These are phyloP conservation scores for Phragmatobia fuliginosa DNA, from an alignment of 2,888 invertebrate genomes.

Conservation along the genomic window DNA sequence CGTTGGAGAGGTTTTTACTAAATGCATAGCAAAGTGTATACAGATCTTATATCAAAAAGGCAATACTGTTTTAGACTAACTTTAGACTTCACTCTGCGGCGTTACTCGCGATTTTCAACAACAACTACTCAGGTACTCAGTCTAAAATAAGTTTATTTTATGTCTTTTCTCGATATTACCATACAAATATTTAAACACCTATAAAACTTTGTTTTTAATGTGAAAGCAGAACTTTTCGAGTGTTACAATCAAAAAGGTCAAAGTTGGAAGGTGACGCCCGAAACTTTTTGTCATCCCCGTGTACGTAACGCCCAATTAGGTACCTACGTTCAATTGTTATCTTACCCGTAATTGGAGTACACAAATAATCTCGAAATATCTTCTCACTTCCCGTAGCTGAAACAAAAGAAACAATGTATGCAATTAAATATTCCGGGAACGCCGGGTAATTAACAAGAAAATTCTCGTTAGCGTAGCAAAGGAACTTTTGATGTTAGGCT, in stretches of 20 bases:
- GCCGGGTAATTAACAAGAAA: slow-evolving; percentile 82
- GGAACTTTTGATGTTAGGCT: slow-evolving; percentile 83
- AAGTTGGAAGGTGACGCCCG: slow-evolving; percentile 14
- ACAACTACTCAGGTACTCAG: too few species aligned
- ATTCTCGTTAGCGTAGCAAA: slow-evolving; percentile 82
- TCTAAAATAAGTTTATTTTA: not conserved
- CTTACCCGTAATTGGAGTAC: slow-evolving; percentile 69
- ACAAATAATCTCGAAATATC: slow-evolving; percentile 74
- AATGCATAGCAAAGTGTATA: too few species aligned
- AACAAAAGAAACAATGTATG: slow-evolving; percentile 80
- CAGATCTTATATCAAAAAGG: too few species aligned
- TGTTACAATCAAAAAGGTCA: slow-evolving; percentile 7
- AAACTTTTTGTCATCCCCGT: slow-evolving; percentile 27
- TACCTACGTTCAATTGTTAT: slow-evolving; percentile 62
- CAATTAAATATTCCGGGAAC: slow-evolving; percentile 80
- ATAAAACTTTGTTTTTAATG: slow-evolving; percentile 13
- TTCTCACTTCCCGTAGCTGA: slow-evolving; percentile 63
- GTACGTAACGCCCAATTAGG: slow-evolving; percentile 58
- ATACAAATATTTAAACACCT: slow-evolving; percentile 12
- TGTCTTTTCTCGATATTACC: slow-evolving; percentile 9
- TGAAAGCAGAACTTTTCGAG: slow-evolving; percentile 10
- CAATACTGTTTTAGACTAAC: too few species aligned
- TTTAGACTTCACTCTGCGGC: too few species aligned
- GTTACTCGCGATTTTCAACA: too few species aligned
- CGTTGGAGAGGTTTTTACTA: too few species aligned